These are phyloP conservation scores for Oscheius sp. DNA, from an alignment of 2,888 invertebrate genomes.

Conservation along the genomic window DNA sequence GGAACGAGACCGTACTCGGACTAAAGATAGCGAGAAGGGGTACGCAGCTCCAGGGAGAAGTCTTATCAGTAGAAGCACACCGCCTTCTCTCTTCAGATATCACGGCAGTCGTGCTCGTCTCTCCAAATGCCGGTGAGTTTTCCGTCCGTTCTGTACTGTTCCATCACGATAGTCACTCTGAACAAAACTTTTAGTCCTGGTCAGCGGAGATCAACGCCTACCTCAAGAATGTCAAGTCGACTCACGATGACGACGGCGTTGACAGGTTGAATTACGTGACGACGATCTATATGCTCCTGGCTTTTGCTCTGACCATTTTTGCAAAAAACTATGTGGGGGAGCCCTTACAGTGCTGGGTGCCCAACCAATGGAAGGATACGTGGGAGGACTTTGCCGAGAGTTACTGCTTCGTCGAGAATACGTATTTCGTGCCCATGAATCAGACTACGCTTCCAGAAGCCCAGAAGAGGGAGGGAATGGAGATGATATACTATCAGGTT, in stretches of 20 bases:
- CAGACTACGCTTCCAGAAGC: conserved; percentile 49
- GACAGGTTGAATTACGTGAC: conserved; percentile 75
- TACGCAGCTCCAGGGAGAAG: not conserved
- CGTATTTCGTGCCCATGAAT: conserved; percentile 73
- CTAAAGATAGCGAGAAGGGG: conserved; percentile 16
- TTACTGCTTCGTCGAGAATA: conserved; percentile 77
- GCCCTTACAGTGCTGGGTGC: conserved; percentile 75
- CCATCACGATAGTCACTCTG: not conserved
- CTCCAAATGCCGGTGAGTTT: conserved; percentile 25
- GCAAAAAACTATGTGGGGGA: conserved; percentile 77
- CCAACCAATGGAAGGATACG: conserved; percentile 68
- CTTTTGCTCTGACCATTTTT: conserved; percentile 75
- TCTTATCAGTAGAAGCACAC: conserved; percentile 21
- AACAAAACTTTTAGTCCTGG: conserved; percentile 21
- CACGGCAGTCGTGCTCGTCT: conserved; percentile 7
- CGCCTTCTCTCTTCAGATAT: conserved; percentile 24
- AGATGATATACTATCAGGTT: conserved; percentile 68
- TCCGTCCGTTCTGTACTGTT: not conserved
- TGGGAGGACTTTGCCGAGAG: conserved; percentile 77
- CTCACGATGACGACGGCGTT: conserved; percentile 74
- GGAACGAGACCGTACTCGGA: conserved; percentile 3
- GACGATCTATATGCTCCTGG: conserved; percentile 75
- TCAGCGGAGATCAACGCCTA: conserved; percentile 31
- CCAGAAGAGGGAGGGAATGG: conserved; percentile 50
- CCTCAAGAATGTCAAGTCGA: conserved; percentile 50